Evolutionary conservation across 2,113 vertebrate species (phyloP).

Genomic region (Sialia sialis): DNA sequence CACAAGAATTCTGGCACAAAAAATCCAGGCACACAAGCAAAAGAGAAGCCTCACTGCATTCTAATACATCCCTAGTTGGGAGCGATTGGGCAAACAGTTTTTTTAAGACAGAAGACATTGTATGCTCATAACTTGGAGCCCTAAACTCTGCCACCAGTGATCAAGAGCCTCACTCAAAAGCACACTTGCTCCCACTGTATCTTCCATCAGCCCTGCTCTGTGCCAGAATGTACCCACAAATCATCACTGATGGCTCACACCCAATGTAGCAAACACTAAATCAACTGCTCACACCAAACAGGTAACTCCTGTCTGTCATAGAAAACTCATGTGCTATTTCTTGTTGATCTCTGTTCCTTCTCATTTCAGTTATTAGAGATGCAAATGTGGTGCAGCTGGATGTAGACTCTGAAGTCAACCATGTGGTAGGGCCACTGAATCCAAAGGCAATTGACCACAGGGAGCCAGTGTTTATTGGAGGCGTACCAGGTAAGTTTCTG

Average conservation of each 20-base stretch:
- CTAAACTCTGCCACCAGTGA: not conserved
- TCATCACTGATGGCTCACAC: not conserved
- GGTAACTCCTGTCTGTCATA: not conserved
- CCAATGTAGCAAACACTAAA: not conserved
- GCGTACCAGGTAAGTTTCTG: slow-evolving; percentile 83
- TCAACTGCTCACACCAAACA: not conserved
- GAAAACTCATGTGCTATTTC: not conserved
- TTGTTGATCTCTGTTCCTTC: slow-evolving; percentile 3
- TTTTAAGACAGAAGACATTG: not conserved
- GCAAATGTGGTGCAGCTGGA: slow-evolving; percentile 87
- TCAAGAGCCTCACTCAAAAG: not conserved
- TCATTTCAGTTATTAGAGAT: slow-evolving; percentile 84
- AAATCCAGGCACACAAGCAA: not conserved
- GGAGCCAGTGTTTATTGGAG: slow-evolving; percentile 88
- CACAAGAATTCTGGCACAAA: not conserved
- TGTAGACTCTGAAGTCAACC: slow-evolving; percentile 90
- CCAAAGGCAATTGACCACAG: slow-evolving; percentile 68
- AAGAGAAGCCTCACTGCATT: not conserved
- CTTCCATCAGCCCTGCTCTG: not conserved
- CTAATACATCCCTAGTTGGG: rapidly evolving
- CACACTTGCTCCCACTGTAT: not conserved
- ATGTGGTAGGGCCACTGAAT: slow-evolving; percentile 83
- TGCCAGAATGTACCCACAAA: not conserved
- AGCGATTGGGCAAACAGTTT: not conserved
- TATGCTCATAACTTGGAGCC: not conserved